phyloP scores from a whole-genome alignment of 2,113 vertebrate genomes.

The Myrmecobius fasciatus region DNA sequence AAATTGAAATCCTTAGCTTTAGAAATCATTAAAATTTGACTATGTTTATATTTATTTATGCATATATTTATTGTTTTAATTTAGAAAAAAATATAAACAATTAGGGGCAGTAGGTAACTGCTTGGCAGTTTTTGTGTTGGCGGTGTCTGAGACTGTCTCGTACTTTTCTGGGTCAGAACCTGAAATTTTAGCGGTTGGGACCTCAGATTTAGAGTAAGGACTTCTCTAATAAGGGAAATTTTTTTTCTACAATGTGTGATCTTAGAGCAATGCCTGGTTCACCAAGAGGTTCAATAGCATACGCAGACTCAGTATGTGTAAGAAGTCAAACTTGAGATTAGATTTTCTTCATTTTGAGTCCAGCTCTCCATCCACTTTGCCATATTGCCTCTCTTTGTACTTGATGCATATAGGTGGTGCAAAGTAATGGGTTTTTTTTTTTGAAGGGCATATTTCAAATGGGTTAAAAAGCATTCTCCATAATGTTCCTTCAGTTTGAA shows the following conservation, averaged over 20 bases:
- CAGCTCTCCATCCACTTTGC: background rate
- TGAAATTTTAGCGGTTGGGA: background rate
- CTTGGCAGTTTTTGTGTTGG: background rate
- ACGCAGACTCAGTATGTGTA: background rate
- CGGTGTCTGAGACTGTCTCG: background rate
- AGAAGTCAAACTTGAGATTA: background rate
- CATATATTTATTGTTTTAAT: background rate
- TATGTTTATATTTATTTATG: background rate
- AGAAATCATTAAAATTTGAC: background rate
- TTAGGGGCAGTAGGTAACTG: background rate
- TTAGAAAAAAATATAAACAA: background rate
- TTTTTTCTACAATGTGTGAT: background rate
- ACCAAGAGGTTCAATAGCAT: background rate
- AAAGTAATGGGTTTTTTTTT: background rate
- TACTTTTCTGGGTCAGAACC: background rate
- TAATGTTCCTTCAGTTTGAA: background rate
- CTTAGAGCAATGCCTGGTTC: background rate
- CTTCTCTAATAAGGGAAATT: background rate
- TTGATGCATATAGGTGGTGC: background rate
- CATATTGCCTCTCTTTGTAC: background rate
- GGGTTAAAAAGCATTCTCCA: background rate
- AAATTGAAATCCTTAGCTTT: background rate
- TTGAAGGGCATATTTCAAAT: background rate
- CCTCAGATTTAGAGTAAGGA: background rate
- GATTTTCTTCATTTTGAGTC: background rate